phyloP scores from a whole-genome alignment of 2,797 vertebrate genomes.

The Acrossocheilus wenchowensis region DNA sequence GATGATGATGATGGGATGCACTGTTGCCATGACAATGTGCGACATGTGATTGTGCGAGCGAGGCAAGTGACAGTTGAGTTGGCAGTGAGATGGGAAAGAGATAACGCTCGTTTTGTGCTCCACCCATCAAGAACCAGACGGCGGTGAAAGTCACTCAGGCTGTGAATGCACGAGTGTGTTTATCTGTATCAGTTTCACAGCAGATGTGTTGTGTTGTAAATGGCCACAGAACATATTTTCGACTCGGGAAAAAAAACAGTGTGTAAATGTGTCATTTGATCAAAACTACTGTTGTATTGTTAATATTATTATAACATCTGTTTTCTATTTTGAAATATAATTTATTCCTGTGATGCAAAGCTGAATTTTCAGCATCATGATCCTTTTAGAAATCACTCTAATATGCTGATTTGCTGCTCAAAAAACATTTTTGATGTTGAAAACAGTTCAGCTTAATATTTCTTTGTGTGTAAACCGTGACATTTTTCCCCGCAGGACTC shows the following conservation, averaged over 20 bases:
- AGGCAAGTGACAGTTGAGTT: constrained; percentile 28
- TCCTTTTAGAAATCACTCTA: neutral
- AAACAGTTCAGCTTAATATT: neutral
- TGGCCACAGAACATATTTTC: neutral
- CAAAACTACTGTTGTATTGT: neutral
- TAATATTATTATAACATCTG: neutral
- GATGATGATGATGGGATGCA: constrained; percentile 31
- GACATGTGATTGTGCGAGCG: constrained; percentile 19
- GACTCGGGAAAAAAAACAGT: neutral
- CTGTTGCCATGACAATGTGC: constrained; percentile 47
- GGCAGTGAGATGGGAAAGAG: constrained; percentile 33
- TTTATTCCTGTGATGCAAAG: too few species aligned
- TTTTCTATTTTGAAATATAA: too few species aligned
- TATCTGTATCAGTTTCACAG: constrained; percentile 6
- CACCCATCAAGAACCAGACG: constrained; percentile 5
- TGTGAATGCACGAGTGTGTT: constrained; percentile 1
- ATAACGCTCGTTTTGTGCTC: constrained; percentile 27
- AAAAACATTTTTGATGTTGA: neutral
- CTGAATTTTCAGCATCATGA: neutral
- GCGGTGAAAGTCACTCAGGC: constrained; percentile 6
- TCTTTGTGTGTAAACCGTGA: neutral
- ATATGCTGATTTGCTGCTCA: neutral
- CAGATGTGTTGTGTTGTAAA: constrained; percentile 1
- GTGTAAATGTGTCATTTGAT: neutral
- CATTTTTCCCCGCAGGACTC: neutral